Evolutionary conservation across 2,113 vertebrate species (phyloP).

Genomic region (Lipotes vexillifer): DNA sequence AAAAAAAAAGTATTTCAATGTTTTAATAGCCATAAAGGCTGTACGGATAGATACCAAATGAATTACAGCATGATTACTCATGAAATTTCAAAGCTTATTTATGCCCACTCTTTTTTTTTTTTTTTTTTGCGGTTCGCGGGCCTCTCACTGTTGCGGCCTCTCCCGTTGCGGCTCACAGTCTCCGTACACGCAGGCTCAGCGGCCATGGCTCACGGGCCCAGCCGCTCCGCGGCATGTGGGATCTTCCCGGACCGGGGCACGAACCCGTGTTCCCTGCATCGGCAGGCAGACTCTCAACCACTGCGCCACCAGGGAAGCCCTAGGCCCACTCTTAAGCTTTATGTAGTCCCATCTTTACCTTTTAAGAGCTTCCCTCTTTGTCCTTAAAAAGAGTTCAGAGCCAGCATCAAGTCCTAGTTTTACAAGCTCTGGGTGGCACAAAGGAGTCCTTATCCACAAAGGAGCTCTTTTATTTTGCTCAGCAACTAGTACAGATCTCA

Average conservation of each 20-base stretch:
- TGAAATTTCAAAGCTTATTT: neutral
- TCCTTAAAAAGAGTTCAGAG: neutral
- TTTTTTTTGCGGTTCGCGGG: no score
- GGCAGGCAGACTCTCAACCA: no score
- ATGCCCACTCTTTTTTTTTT: neutral
- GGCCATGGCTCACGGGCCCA: no score
- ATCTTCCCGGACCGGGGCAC: no score
- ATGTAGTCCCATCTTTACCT: neutral
- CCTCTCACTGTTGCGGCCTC: no score
- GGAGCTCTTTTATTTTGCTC: neutral
- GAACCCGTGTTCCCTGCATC: no score
- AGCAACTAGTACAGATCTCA: neutral
- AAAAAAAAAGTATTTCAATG: neutral
- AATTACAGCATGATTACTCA: neutral
- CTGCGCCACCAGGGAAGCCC: no score
- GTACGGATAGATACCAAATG: neutral
- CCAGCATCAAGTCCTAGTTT: neutral
- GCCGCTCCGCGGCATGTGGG: no score
- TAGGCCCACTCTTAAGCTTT: neutral
- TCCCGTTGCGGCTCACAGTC: no score
- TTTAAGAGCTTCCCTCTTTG: neutral
- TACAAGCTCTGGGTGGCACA: neutral
- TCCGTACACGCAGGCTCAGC: no score
- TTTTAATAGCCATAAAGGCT: neutral
- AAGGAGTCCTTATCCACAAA: neutral